phyloP scores from a whole-genome alignment of 1,140 invertebrate genomes.

The Telenomus remus region DNA sequence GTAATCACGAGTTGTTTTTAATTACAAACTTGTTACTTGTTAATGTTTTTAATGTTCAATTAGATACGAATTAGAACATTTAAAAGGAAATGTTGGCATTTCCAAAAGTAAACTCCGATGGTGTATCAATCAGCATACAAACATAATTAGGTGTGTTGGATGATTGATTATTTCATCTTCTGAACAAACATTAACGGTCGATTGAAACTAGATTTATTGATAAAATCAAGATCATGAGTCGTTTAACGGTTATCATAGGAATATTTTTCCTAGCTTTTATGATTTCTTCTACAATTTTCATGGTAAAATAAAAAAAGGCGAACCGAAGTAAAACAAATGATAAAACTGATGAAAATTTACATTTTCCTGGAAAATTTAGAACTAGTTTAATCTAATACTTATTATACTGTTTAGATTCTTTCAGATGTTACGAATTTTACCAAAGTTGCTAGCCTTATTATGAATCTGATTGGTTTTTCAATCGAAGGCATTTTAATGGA shows the following conservation, averaged over 20 bases:
- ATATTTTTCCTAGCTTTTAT: not conserved
- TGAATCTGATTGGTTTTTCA: not conserved
- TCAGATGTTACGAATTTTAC: not conserved
- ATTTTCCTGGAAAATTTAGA: too few relatives aligned
- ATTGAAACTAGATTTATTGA: not conserved
- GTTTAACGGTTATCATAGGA: not conserved
- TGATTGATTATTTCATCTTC: not conserved
- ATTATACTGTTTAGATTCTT: not conserved
- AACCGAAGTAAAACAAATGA: not conserved
- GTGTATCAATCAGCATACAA: not conserved
- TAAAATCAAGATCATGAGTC: conserved; percentile 3
- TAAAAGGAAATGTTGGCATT: not conserved
- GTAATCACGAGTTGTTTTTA: not conserved
- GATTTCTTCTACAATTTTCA: not conserved
- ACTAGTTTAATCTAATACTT: too few relatives aligned
- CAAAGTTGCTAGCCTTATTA: not conserved
- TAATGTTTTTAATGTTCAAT: not conserved
- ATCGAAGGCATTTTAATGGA: conserved; percentile 2
- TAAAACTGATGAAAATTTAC: too few relatives aligned
- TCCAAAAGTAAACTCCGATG: not conserved
- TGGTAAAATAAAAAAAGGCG: not conserved
- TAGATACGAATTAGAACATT: conserved; percentile 5
- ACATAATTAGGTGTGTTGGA: conserved; percentile 1
- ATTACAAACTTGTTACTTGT: not conserved
- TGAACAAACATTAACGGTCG: not conserved